Conservation (phyloP, 2,888 invertebrate genomes). For the Gymnoscelis rufifasciata region DNA sequence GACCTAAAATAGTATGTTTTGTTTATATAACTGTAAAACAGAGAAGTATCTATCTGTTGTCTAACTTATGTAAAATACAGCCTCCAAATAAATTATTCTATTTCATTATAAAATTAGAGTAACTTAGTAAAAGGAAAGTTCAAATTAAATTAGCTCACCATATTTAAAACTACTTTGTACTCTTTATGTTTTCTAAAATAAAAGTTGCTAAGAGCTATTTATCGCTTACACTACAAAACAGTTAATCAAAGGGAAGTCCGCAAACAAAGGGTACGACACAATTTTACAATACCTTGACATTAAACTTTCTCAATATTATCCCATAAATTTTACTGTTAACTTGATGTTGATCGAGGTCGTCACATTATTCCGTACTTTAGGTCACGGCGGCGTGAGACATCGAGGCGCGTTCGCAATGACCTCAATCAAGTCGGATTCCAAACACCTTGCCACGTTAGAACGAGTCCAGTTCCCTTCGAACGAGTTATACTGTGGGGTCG, state of each 20-base stretch:
- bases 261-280: constrained; percentile 36
- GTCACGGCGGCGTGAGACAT: constrained; percentile 66
- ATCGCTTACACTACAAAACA: background rate
- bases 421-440: constrained; percentile 69
- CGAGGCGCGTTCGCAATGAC: constrained; percentile 52
- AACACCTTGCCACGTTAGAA: constrained; percentile 45
- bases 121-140: background rate
- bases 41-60: too few species aligned
- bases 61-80: too few species aligned
- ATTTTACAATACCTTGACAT: constrained; percentile 34
- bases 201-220: background rate
- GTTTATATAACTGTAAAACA: too few species aligned
- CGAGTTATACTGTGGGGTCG: constrained; percentile 28
- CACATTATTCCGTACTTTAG: constrained; percentile 57
- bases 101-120: background rate
- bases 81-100: too few species aligned
- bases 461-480: constrained; percentile 45
- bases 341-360: constrained; percentile 61
- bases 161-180: constrained; percentile 26
- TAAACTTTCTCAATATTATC: constrained; percentile 26
- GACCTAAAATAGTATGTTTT: background rate
- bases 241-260: background rate
- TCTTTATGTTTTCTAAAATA: constrained; percentile 18
- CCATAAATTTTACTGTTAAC: constrained; percentile 41
- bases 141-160: background rate